Base-by-base conservation (phyloP, 2,888 invertebrate species). In the Isotomurus palustris region DNA sequence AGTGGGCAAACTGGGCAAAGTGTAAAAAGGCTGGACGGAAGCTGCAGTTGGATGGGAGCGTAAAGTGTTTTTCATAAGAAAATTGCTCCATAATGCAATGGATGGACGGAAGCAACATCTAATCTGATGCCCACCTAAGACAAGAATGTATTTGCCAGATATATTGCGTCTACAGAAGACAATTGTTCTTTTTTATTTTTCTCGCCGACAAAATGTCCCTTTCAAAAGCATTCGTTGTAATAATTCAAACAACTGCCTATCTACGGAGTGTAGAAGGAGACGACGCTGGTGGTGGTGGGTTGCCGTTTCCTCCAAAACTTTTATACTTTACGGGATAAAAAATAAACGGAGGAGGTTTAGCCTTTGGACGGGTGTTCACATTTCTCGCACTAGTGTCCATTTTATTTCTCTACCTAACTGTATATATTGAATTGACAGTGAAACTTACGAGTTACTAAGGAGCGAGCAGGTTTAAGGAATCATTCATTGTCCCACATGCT, bases 131-230 rank as follows among this genome's bases (percentile, higher is more conserved):
- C 17, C 40, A 40, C 19, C 40, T 40, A 21, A 21, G 19, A 43
- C 24, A 43, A 22, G 24, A 10, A 22, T 43, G 21, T 10, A 12
- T 22, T 14, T 32, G 14, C 6, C 14, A 43, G 43, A 43, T 43
- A 43, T 43, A 43, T 43, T 43, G 43, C 12, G 24, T 19, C 24
- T 43, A 36, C 35, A 52, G 57, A 56, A 62, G 59, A 64, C 66
- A 60, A 67, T 69, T 69, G 67, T 66, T 66, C 63, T 66, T 62
- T 67, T 67, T 62, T 65, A 60, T 58, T 65, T 60, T 66, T 56
- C 51, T 60, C 22, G 38, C 55, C 58, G 55, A 60, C 53, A 61
- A 62, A 67, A 61, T 61, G 59, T 59, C 60, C 69, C 66, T 65
- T 66, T 69, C 67, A 68, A 60, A 63, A 63, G 58, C 67, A 68